phyloP scores from a whole-genome alignment of 1,140 invertebrate species.

The Scaptomyza graminum region DNA sequence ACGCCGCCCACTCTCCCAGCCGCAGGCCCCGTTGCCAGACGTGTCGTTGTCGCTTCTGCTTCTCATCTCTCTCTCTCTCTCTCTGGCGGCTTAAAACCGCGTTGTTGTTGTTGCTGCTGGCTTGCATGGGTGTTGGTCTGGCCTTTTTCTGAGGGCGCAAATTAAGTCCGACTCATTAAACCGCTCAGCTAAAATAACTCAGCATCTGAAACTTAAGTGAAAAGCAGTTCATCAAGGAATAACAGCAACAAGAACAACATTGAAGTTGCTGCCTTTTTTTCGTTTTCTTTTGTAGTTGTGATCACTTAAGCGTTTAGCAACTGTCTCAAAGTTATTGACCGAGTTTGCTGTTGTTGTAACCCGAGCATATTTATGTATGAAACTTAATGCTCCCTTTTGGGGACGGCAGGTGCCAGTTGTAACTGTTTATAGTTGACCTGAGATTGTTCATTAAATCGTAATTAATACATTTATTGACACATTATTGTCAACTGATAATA shows the following conservation, averaged over 20 bases:
- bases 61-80: constrained; percentile 14
- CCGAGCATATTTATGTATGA: constrained; percentile 53
- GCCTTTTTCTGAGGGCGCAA: constrained; percentile 69
- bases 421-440: constrained; percentile 37
- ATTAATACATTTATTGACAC: constrained; percentile 40
- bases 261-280: constrained; percentile 21
- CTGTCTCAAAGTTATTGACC: constrained; percentile 71
- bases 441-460: constrained; percentile 14
- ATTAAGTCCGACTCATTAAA: constrained; percentile 79
- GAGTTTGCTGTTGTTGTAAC: constrained; percentile 67
- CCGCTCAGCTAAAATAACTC: constrained; percentile 61
- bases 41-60: constrained; percentile 41
- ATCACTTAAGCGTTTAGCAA: constrained; percentile 62
- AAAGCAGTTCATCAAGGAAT: constrained; percentile 54
- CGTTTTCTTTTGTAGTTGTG: constrained; percentile 27
- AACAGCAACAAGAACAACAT: constrained; percentile 44
- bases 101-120: constrained; percentile 17
- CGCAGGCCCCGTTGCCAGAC: constrained; percentile 45
- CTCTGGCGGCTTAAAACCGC: constrained; percentile 5
- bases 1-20: constrained; percentile 49
- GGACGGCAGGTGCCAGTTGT: constrained; percentile 49
- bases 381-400: constrained; percentile 59
- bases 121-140: constrained; percentile 71
- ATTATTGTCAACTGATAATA: constrained; percentile 11
- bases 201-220: constrained; percentile 56